Evolutionary conservation across 2,888 invertebrate species (phyloP), one percentile per base, ranked within the genome.

Genomic region (Heliconius aoede): DNA sequence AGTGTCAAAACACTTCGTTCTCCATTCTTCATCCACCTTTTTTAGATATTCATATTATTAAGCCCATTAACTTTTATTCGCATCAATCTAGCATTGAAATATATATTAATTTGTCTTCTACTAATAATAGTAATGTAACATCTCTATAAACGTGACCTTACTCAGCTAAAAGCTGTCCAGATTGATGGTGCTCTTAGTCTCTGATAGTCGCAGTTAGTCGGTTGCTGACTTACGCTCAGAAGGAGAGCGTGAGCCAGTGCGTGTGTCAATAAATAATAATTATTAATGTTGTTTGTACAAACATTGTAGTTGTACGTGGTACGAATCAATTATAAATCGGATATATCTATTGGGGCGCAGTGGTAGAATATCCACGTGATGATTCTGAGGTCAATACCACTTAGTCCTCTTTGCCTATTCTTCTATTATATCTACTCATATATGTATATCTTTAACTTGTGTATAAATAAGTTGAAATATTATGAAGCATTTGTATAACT

Each of bases 111-210:
- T 65, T 65, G 8, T 24, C 24, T 65, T 65, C n/a, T 40, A 65
- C 4, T n/a, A 24, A 3, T 36, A n/a, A 65, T 46, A 65, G 5
- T n/a, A 55, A 30, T 7, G 21, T 15, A 30, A 55, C 7, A 4
- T 69, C n/a, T 30, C 3, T 71, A 71, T 76, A 67, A 30, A 75
- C 21, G 32, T 30, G 58, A 11, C 78, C 75, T 78, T 51, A 76
- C 76, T 81, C 78, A 78, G 80, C 81, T 82, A 84, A 84, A 81
- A 81, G 82, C 80, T 76, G 71, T 40, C 76, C 78, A 73, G 83
- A 83, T 84, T 82, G 83, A 84, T 84, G 82, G 78, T 69, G 79
- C 81, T 80, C 78, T 80, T 74, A 65, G 67, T 28, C 55, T 58
- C 73, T 77, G 77, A 77, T 77, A 77, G 65, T 65, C 58, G 69